Conservation (phyloP, 2,113 vertebrate species). For the Phalacrocorax carbo region DNA sequence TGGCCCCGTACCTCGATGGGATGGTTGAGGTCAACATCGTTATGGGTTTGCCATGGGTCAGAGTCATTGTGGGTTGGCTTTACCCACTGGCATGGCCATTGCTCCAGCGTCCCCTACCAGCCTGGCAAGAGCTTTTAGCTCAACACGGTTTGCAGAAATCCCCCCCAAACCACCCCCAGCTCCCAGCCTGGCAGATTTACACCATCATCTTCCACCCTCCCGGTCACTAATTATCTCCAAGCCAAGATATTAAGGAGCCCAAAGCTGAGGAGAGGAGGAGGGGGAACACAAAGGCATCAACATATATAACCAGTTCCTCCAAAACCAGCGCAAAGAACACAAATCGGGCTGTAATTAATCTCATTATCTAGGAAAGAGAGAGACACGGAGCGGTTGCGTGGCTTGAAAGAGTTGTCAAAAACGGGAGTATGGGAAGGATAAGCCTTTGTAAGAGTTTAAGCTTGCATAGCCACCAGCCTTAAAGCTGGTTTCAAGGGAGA, state of each 20-base stretch:
- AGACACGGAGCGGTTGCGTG: neutral
- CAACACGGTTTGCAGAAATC: neutral
- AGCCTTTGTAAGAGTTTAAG: neutral
- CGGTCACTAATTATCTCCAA: neutral
- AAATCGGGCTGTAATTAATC: conserved; percentile 46
- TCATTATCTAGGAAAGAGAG: neutral
- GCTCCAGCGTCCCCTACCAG: neutral
- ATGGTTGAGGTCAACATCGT: fast-evolving
- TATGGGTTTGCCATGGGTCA: neutral
- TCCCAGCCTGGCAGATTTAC: neutral
- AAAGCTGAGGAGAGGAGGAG: neutral
- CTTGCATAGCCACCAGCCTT: neutral
- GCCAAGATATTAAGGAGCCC: neutral
- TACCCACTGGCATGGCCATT: fast-evolving
- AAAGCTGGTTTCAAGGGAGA: conserved; percentile 2
- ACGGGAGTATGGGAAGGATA: neutral
- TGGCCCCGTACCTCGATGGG: fast-evolving
- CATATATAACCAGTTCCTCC: neutral
- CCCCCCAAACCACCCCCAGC: fast-evolving
- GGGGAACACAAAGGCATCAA: fast-evolving
- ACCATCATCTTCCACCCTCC: neutral
- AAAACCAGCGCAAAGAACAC: neutral
- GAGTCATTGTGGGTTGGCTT: neutral
- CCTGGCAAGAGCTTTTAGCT: fast-evolving
- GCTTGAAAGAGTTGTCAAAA: conserved; percentile 3